A percentile compares a stretch with the other conserved stretches of the same genome.
Evolutionary conservation across 2,113 vertebrate species (phyloP).

Genomic region (Tragelaphus scriptus): DNA sequence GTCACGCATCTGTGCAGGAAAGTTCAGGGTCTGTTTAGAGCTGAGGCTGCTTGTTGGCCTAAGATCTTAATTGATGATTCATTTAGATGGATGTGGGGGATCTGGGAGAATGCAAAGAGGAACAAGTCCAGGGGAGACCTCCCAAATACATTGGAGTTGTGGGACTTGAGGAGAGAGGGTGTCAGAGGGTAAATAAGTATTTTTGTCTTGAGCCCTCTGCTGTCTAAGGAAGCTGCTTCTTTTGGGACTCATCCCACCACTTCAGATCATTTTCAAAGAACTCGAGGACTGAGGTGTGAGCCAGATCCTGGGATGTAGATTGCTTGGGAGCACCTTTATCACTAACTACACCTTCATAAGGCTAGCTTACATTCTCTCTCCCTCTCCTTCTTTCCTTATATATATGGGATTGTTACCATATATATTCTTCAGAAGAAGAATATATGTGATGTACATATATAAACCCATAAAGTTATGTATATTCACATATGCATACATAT

Average conservation of each 20-base stretch:
- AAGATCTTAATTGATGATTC: background rate
- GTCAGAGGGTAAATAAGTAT: background rate
- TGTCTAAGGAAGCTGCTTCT: background rate
- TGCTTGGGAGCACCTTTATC: background rate
- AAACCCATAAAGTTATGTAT: background rate
- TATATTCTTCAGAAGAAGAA: background rate
- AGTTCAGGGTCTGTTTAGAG: background rate
- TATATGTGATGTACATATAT: background rate
- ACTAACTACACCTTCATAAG: background rate
- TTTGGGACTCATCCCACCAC: background rate
- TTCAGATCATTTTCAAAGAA: background rate
- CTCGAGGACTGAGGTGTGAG: background rate
- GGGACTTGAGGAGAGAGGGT: background rate
- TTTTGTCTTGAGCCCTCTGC: background rate
- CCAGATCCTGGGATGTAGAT: background rate
- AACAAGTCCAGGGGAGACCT: background rate
- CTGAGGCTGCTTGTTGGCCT: background rate
- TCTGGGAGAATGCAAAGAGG: background rate
- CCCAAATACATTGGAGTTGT: background rate
- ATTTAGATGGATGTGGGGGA: background rate
- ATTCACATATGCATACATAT: background rate
- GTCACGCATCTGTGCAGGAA: background rate
- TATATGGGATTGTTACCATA: background rate
- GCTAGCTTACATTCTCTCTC: background rate
- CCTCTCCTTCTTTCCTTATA: background rate